Conservation (phyloP, 2,888 invertebrate species). For the Plebejus melissa region DNA sequence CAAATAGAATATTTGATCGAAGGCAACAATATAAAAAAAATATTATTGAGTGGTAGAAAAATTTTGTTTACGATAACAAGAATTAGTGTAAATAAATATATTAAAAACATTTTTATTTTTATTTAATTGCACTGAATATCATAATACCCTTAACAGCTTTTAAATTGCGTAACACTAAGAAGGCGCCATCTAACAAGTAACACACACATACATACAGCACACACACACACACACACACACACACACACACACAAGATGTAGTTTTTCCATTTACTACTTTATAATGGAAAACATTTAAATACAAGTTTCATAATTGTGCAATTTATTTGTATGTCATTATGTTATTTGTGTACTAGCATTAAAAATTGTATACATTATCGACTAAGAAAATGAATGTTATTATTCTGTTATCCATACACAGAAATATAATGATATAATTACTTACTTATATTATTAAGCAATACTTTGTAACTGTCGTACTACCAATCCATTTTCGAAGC, state of each 20-base stretch:
- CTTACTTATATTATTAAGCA: not conserved
- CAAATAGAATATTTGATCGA: too few species aligned
- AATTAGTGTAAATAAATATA: too few species aligned
- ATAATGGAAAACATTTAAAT: slow-evolving; percentile 28
- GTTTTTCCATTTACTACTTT: slow-evolving; percentile 27
- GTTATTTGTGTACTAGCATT: not conserved
- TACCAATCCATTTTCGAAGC: too few species aligned
- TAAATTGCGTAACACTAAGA: slow-evolving; percentile 54
- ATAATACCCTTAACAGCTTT: too few species aligned
- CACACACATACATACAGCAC: too few species aligned
- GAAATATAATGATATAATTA: slow-evolving; percentile 4
- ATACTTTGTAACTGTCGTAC: too few species aligned
- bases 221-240: slow-evolving; percentile 3
- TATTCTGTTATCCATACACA: slow-evolving; percentile 13
- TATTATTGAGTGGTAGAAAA: too few species aligned
- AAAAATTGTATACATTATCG: slow-evolving; percentile 14
- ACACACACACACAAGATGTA: not conserved
- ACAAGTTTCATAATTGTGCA: slow-evolving; percentile 24
- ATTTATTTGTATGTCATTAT: slow-evolving; percentile 23
- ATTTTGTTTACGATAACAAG: too few species aligned
- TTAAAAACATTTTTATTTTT: too few species aligned
- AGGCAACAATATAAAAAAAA: too few species aligned
- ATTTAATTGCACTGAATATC: too few species aligned
- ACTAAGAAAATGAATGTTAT: not conserved
- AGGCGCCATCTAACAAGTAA: slow-evolving; percentile 30